Conservation (phyloP, 2,113 vertebrate species). For the Cepphus grylle region DNA sequence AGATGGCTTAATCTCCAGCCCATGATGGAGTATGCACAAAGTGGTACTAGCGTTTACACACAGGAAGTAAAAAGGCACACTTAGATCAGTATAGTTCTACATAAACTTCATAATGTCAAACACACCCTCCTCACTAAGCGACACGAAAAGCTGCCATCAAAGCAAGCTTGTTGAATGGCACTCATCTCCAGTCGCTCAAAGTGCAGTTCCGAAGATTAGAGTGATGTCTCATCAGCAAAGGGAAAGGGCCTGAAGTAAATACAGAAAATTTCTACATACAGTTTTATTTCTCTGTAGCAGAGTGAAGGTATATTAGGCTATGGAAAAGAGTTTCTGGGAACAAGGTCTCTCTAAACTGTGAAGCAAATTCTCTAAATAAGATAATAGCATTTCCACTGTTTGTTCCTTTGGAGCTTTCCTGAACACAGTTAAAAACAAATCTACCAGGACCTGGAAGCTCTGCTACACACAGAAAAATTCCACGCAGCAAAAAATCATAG, state of each 20-base stretch:
- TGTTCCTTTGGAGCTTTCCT: not conserved
- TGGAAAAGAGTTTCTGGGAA: not conserved
- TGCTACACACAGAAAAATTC: not conserved
- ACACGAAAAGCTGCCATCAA: not conserved
- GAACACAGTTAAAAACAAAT: not conserved
- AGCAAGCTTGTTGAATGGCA: not conserved
- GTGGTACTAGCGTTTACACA: not conserved
- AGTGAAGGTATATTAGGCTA: not conserved
- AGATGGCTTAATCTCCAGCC: constrained; percentile 29
- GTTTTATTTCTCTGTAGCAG: not conserved
- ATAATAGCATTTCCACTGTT: not conserved
- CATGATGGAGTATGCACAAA: constrained; percentile 13
- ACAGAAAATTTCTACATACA: not conserved
- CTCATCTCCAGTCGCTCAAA: not conserved
- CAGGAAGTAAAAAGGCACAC: constrained; percentile 22
- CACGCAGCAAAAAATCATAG: not conserved
- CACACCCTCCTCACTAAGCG: not conserved
- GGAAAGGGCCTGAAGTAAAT: not conserved
- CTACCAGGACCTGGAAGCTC: not conserved
- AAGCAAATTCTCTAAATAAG: not conserved
- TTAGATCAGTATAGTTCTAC: constrained; percentile 12
- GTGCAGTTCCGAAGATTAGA: not conserved
- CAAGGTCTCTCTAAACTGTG: not conserved
- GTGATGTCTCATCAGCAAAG: not conserved
- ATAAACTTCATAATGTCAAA: constrained; percentile 10